Conservation (phyloP, 2,113 vertebrate genomes). For the Lepisosteus osseus region DNA sequence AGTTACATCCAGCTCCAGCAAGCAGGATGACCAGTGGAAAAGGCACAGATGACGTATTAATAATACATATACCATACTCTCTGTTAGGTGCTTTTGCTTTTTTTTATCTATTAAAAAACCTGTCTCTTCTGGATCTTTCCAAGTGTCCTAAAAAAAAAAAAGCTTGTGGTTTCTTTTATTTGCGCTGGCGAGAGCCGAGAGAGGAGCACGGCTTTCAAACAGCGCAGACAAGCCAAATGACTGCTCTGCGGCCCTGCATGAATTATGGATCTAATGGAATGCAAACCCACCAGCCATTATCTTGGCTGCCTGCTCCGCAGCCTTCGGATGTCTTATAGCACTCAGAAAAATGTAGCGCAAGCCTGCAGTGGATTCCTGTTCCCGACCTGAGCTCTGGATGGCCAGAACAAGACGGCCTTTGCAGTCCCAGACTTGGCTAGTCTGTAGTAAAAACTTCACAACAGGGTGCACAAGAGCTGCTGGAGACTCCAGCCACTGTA, state of each 20-base stretch:
- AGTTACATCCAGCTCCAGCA: too few species aligned
- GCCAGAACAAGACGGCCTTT: too few species aligned
- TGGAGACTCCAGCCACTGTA: too few species aligned
- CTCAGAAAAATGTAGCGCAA: slow-evolving; percentile 11
- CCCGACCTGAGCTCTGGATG: slow-evolving; percentile 14
- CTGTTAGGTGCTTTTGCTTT: not conserved
- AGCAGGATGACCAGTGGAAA: not conserved
- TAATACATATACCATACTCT: not conserved
- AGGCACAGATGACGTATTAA: not conserved
- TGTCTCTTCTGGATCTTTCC: not conserved
- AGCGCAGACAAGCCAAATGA: slow-evolving; percentile 29
- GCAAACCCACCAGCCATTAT: slow-evolving; percentile 30
- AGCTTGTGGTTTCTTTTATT: slow-evolving; percentile 44
- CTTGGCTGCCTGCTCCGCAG: slow-evolving; percentile 26
- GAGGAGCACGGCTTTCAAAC: slow-evolving; percentile 40
- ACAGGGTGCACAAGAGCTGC: too few species aligned
- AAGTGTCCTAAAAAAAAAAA: not conserved
- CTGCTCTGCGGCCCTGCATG: slow-evolving; percentile 20
- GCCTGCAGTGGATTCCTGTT: slow-evolving; percentile 42
- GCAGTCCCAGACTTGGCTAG: too few species aligned
- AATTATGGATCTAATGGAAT: slow-evolving; percentile 53
- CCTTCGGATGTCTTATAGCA: slow-evolving; percentile 30
- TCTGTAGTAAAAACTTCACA: too few species aligned
- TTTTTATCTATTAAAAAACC: not conserved
- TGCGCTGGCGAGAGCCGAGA: slow-evolving; percentile 42